Conservation (phyloP, 2,113 vertebrate species). For the cattle (Bos taurus) region DNA sequence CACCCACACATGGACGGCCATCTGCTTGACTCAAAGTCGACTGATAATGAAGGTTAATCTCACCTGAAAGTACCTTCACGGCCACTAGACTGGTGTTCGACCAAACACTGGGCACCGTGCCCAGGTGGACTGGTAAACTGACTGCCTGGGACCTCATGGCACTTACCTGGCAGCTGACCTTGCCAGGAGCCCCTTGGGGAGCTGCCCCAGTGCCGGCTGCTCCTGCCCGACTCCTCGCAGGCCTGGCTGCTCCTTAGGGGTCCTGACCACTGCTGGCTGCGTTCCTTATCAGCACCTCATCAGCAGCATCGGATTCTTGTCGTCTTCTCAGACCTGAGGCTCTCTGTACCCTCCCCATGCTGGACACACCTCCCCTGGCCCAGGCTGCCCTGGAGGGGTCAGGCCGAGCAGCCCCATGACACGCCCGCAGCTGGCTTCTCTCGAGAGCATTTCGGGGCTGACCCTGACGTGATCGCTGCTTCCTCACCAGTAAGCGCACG, state of each 20-base stretch:
- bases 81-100: accelerated
- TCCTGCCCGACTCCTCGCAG: accelerated
- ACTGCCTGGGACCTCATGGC: background rate
- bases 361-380: accelerated
- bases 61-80: background rate
- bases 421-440: accelerated
- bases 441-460: accelerated
- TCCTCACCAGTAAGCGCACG: background rate
- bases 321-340: accelerated
- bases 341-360: background rate
- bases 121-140: background rate
- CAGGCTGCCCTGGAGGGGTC: background rate
- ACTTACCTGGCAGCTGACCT: background rate
- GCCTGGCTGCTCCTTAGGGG: background rate
- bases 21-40: background rate
- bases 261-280: background rate
- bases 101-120: background rate
- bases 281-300: background rate
- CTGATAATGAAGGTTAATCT: background rate
- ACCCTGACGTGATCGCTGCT: accelerated
- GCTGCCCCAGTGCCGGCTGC: background rate
- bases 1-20: accelerated
- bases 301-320: accelerated
- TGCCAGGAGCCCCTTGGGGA: background rate
- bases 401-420: accelerated